Conservation (phyloP, 2,888 invertebrate species). For the Melanchra persicariae region DNA sequence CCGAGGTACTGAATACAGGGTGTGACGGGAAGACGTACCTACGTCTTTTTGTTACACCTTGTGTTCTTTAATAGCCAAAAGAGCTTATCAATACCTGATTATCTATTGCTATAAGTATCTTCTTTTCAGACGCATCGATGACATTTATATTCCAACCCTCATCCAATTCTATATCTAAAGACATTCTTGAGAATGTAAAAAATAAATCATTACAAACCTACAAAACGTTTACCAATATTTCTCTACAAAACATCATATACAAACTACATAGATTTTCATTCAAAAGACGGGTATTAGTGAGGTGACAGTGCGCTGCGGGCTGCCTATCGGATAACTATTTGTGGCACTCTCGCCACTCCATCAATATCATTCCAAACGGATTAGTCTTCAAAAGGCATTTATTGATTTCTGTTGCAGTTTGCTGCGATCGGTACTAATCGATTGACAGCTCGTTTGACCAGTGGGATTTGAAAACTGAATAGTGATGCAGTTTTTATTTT, state of each 20-base stretch:
- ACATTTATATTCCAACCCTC: background rate
- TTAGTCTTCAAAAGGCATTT: slow-evolving; percentile 60
- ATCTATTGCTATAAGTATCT: background rate
- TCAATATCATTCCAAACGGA: slow-evolving; percentile 63
- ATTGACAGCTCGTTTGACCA: slow-evolving; percentile 26
- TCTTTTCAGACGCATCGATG: background rate
- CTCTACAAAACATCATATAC: slow-evolving; percentile 21
- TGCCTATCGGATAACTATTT: slow-evolving; percentile 53
- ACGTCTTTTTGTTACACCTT: no score
- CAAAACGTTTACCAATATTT: slow-evolving; percentile 39
- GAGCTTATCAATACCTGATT: no score
- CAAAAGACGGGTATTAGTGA: slow-evolving; percentile 46
- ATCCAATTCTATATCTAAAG: background rate
- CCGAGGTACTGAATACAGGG: no score
- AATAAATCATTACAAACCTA: background rate
- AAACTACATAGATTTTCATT: slow-evolving; percentile 11
- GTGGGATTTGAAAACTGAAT: slow-evolving; percentile 23
- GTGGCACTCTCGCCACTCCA: slow-evolving; percentile 51
- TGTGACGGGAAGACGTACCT: no score
- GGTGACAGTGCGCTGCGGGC: slow-evolving; percentile 47
- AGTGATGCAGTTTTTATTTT: background rate
- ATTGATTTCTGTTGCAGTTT: slow-evolving; percentile 54
- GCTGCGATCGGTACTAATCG: slow-evolving; percentile 22
- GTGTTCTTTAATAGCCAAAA: no score
- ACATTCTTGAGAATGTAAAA: background rate